phyloP scores from a whole-genome alignment of 2,113 vertebrate species.

The Cervus canadensis region DNA sequence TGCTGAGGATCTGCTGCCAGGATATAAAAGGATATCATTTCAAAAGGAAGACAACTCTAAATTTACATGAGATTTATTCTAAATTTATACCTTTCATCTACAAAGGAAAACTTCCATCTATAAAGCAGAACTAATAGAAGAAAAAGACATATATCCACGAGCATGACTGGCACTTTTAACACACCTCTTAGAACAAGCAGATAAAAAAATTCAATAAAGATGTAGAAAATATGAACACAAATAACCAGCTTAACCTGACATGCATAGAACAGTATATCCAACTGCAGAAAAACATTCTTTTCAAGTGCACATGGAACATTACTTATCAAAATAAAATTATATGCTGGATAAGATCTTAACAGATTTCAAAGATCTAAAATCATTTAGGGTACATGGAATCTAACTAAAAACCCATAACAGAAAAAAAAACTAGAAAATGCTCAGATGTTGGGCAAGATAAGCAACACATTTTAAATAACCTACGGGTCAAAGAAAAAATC shows the following conservation, averaged over 20 bases:
- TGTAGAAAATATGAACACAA: background rate
- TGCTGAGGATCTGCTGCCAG: background rate
- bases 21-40: background rate
- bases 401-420: background rate
- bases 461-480: background rate
- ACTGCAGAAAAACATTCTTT: background rate
- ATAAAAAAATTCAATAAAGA: background rate
- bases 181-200: background rate
- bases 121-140: background rate
- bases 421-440: background rate
- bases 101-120: background rate
- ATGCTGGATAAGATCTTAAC: background rate
- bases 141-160: background rate
- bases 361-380: conserved; percentile 1
- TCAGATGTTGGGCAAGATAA: background rate
- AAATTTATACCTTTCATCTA: background rate
- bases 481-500: background rate
- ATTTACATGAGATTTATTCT: background rate
- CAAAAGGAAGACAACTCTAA: background rate
- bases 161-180: background rate
- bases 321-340: background rate
- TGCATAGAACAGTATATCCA: background rate
- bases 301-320: background rate
- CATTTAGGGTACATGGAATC: background rate
- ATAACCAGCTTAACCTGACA: background rate